Evolutionary conservation across 2,797 vertebrate genomes (phyloP).

Genomic region (Peromyscus nudipes): DNA sequence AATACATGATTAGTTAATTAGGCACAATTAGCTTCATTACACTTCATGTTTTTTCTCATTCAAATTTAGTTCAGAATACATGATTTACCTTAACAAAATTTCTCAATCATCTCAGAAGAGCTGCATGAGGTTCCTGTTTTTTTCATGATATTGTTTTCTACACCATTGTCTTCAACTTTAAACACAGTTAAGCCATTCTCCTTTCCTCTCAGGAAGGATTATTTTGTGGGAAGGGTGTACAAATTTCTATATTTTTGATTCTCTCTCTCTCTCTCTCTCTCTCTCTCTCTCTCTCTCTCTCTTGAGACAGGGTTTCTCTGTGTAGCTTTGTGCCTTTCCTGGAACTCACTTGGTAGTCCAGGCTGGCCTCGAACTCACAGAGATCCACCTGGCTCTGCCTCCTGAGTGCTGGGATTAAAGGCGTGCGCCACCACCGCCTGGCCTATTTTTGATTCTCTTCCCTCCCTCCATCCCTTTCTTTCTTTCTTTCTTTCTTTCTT

Average conservation of each 20-base stretch:
- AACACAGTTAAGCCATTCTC: background rate
- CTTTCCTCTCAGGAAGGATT: background rate
- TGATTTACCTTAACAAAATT: constrained; percentile 22
- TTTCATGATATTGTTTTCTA: background rate
- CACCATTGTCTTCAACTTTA: background rate
- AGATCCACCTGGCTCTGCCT: too few relatives aligned
- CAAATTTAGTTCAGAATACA: constrained; percentile 53
- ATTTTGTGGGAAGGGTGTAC: background rate
- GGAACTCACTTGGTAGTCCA: too few relatives aligned
- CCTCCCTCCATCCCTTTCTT: background rate
- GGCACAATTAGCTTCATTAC: constrained; percentile 61
- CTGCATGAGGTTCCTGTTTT: background rate
- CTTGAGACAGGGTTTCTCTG: too few relatives aligned
- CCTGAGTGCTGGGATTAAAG: too few relatives aligned
- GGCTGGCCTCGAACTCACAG: too few relatives aligned
- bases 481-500: too few relatives aligned
- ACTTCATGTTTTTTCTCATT: constrained; percentile 49
- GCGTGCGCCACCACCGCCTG: too few relatives aligned
- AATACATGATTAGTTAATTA: constrained; percentile 73
- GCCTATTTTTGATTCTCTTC: background rate
- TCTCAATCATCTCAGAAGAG: constrained; percentile 3
- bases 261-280: background rate
- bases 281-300: too few relatives aligned
- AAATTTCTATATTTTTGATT: background rate
- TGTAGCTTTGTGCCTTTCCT: too few relatives aligned